Evolutionary conservation across 2,888 invertebrate species (phyloP), one percentile per base, ranked within the genome.

Genomic region (Drosophila longiperda): DNA sequence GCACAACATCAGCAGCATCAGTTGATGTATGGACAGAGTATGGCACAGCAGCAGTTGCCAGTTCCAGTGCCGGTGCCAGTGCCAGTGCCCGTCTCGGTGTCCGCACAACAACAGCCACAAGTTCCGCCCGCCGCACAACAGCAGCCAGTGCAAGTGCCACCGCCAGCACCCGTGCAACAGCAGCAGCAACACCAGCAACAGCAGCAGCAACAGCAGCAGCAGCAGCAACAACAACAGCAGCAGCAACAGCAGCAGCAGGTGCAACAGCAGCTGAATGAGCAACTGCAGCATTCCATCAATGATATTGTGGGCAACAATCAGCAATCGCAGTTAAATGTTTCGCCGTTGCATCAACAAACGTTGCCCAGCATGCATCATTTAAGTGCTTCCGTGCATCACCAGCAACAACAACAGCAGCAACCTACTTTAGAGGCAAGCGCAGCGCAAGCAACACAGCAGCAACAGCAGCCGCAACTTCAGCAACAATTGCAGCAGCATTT

Each of bases 241-340:
- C 74, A 68, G 0, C 80, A 74, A 2, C 72, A 75, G 1, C 71
- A 70, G 0, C 66, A 69, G 3, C 79, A 87, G 7, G 82, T 78
- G 5, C 86, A 86, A 33, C 93, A 92, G 58, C 92, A 91, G 67
- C 87, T 94, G 57, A 93, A 91, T 71, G 93, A 93, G 69, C 93
- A 93, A 82, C 77, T 93, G 78, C 93, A 93, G 87, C 93, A 93
- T 91, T 93, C 93, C 88, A 92, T 93, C 74, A 93, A 91, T 73
- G 93, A 93, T 68, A 92, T 93, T 75, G 93, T 93, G 29, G 92
- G 93, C 26, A 90, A 91, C 75, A 82, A 87, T 58, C 95, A 95
- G 87, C 94, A 95, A 91, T 92, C 95, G 91, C 92, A 94, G 91
- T 94, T 94, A 63, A 94, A 77, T 11, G 55, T 55, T 12, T 75